Evolutionary conservation across 2,113 vertebrate genomes (phyloP).

Genomic region (Cacatua alba): DNA sequence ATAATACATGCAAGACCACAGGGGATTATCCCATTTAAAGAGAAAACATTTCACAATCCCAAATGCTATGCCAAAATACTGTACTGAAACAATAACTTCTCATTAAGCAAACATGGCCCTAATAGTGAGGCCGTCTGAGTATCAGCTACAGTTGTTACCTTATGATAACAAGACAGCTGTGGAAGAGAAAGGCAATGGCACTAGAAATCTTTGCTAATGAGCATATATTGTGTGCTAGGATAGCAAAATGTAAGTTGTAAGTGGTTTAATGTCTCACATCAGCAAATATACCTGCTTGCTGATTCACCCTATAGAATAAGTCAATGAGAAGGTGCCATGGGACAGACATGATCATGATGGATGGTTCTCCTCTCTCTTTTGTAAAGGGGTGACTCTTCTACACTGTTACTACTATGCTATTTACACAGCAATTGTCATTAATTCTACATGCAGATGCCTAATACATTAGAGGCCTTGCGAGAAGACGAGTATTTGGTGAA

Average conservation of each 20-base stretch:
- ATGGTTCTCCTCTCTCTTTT: background rate
- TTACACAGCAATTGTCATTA: background rate
- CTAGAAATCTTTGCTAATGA: background rate
- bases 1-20: background rate
- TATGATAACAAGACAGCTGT: background rate
- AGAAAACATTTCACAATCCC: background rate
- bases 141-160: background rate
- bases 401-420: background rate
- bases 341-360: accelerated
- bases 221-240: background rate
- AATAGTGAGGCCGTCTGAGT: background rate
- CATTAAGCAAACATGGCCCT: background rate
- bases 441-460: background rate
- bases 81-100: background rate
- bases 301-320: background rate
- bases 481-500: background rate
- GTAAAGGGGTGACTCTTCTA: background rate
- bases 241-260: background rate
- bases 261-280: background rate
- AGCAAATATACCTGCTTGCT: background rate
- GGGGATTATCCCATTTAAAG: background rate
- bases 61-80: background rate
- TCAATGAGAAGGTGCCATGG: background rate
- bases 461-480: background rate
- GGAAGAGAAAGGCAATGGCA: background rate